These are phyloP conservation scores for Steromphala cineraria DNA, from an alignment of 2,888 invertebrate species.

Conservation along the genomic window DNA sequence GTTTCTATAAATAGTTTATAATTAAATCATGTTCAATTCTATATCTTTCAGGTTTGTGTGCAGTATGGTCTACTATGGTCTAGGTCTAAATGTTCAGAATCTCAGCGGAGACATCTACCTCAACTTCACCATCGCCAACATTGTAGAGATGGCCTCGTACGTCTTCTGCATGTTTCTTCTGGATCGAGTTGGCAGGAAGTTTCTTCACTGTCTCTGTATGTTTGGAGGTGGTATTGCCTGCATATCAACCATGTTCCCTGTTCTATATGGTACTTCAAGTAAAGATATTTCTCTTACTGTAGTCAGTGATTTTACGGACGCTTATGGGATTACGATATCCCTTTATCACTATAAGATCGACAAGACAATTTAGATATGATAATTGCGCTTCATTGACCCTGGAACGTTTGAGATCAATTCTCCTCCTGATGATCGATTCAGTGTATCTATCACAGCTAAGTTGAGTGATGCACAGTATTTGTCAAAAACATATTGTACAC, in stretches of 20 bases:
- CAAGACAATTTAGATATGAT: too few species aligned
- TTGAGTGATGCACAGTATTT: too few species aligned
- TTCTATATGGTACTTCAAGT: constrained; percentile 31
- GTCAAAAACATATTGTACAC: too few species aligned
- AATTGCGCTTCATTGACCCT: too few species aligned
- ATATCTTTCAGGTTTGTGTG: constrained; percentile 53
- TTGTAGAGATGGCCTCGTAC: constrained; percentile 59
- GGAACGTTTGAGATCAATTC: too few species aligned
- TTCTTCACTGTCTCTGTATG: constrained; percentile 47
- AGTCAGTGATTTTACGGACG: too few species aligned
- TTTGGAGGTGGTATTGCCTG: constrained; percentile 52
- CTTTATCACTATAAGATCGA: too few species aligned
- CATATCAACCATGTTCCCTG: constrained; percentile 43
- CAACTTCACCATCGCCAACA: constrained; percentile 59
- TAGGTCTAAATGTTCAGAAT: constrained; percentile 57
- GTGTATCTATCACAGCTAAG: too few species aligned
- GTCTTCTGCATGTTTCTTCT: constrained; percentile 52
- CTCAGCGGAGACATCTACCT: constrained; percentile 62
- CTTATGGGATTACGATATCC: too few species aligned
- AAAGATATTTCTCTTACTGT: neutral
- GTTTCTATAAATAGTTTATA: too few species aligned
- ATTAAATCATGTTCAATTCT: too few species aligned
- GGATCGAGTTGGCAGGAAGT: constrained; percentile 55
- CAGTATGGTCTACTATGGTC: constrained; percentile 64
- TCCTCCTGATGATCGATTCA: too few species aligned